phyloP scores from a whole-genome alignment of 2,888 invertebrate species.

The Notodonta dromedarius region DNA sequence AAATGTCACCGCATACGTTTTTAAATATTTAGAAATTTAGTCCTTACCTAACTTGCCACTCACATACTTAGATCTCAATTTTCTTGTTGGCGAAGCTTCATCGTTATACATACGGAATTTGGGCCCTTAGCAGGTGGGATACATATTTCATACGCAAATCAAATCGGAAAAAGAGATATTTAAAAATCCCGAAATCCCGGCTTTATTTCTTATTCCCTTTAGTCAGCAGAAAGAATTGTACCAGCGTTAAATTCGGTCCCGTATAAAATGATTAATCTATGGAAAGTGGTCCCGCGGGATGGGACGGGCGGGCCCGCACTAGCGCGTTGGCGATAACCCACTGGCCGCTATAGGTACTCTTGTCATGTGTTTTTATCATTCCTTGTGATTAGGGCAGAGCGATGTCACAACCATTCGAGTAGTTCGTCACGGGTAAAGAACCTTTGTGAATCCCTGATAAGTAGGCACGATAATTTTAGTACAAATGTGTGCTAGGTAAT shows the following conservation, averaged over 20 bases:
- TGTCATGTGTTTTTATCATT: constrained; percentile 40
- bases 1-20: too few relatives aligned
- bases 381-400: constrained; percentile 33
- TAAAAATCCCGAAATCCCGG: background rate
- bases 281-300: constrained; percentile 6
- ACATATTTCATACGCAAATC: too few relatives aligned
- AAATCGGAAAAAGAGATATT: background rate
- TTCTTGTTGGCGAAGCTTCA: too few relatives aligned
- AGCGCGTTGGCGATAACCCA: constrained; percentile 3
- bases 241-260: background rate
- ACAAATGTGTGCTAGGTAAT: too few relatives aligned
- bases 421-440: too few relatives aligned
- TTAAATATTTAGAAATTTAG: too few relatives aligned
- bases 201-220: background rate
- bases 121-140: too few relatives aligned
- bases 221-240: background rate
- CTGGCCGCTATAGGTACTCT: constrained; percentile 10
- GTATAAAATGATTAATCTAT: constrained; percentile 4
- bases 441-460: too few relatives aligned
- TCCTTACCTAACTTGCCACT: too few relatives aligned
- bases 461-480: too few relatives aligned
- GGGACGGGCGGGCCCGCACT: background rate
- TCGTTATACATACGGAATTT: too few relatives aligned
- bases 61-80: too few relatives aligned
- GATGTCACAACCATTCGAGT: constrained; percentile 10